Evolutionary conservation across 2,113 vertebrate genomes (phyloP).

Genomic region (Cynoglossus semilaevis): DNA sequence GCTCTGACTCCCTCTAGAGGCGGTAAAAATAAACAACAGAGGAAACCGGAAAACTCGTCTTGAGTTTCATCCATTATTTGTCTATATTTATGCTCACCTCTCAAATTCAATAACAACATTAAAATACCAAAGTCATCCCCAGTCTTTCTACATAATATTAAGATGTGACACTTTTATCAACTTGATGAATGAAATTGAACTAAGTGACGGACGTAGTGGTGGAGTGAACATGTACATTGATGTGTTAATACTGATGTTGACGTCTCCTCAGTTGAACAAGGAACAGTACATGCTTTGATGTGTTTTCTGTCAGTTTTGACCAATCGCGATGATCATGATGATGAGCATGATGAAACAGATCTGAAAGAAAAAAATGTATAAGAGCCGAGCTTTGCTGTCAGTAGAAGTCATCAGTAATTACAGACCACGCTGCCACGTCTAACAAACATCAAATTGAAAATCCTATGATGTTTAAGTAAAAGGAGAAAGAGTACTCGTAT

Average conservation of each 20-base stretch:
- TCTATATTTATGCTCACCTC: no score
- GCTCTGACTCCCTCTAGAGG: constrained; percentile 67
- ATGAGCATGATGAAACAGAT: constrained; percentile 41
- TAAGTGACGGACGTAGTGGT: no score
- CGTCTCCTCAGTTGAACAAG: background rate
- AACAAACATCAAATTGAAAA: constrained; percentile 2
- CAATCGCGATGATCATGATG: background rate
- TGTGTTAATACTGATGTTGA: background rate
- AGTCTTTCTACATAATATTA: no score
- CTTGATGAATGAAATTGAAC: no score
- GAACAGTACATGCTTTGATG: background rate
- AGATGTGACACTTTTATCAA: no score
- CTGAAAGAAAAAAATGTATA: constrained; percentile 27
- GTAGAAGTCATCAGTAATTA: constrained; percentile 36
- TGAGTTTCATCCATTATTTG: no score
- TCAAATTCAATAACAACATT: no score
- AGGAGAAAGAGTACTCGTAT: no score
- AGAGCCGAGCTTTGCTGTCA: constrained; percentile 31
- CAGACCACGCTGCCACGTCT: constrained; percentile 16
- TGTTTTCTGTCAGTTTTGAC: constrained; percentile 4
- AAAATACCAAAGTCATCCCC: no score
- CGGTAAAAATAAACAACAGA: constrained; percentile 6
- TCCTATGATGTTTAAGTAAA: no score
- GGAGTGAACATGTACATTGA: no score
- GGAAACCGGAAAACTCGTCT: background rate